Evolutionary conservation across 2,113 vertebrate species (phyloP).

Genomic region (Indicator maculatus): DNA sequence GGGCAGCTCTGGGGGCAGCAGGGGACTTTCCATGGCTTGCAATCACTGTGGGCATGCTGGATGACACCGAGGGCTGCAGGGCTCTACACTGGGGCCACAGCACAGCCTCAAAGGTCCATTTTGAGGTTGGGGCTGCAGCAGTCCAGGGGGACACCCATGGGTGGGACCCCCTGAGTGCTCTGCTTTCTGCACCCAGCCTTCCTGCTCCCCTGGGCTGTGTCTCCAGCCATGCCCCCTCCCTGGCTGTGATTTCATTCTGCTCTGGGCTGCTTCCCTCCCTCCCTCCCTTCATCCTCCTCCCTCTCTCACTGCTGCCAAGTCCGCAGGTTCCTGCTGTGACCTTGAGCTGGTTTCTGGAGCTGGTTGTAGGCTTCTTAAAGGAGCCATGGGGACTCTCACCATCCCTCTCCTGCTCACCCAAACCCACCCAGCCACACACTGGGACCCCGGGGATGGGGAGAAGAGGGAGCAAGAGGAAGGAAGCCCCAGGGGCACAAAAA

Average conservation of each 20-base stretch:
- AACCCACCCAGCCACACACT: fast-evolving
- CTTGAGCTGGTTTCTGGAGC: conserved; percentile 67
- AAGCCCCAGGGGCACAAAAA: background rate
- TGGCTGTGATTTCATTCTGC: conserved; percentile 7
- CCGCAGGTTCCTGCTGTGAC: conserved; percentile 70
- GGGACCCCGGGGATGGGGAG: fast-evolving
- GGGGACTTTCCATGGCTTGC: background rate
- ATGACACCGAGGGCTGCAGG: fast-evolving
- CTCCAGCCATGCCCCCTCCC: background rate
- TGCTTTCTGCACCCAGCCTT: background rate
- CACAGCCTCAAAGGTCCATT: fast-evolving
- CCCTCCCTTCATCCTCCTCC: conserved; percentile 29
- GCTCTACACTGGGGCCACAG: background rate
- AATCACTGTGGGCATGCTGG: fast-evolving
- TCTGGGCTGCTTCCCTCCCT: background rate
- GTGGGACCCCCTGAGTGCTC: background rate
- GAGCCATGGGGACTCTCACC: background rate
- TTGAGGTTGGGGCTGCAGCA: background rate
- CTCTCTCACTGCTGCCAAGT: conserved; percentile 54
- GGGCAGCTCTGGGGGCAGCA: background rate
- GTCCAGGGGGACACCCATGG: background rate
- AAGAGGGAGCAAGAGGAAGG: fast-evolving
- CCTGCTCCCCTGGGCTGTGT: fast-evolving
- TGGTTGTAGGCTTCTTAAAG: conserved; percentile 55
- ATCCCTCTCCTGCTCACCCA: background rate